A percentile compares a stretch with the other conserved stretches of the same genome.
phyloP scores from a whole-genome alignment of 2,113 vertebrate genomes.

The Tamias sibiricus region DNA sequence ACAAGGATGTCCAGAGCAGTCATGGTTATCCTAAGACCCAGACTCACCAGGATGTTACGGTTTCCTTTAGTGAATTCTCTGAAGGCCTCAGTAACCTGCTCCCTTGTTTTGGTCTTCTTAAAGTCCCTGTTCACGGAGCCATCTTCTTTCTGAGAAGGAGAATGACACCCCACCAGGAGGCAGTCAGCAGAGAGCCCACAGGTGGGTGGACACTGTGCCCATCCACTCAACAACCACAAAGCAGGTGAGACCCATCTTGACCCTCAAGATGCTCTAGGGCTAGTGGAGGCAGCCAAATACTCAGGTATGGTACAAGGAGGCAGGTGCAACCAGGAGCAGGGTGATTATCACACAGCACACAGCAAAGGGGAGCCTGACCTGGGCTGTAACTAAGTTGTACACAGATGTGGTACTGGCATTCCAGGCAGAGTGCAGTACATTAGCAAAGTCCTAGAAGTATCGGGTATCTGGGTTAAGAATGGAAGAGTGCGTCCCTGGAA shows the following conservation, averaged over 20 bases:
- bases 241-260: neutral
- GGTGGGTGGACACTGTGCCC: neutral
- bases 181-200: neutral
- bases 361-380: neutral
- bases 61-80: slow-evolving; percentile 96
- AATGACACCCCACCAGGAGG: neutral
- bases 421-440: accelerated
- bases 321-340: accelerated
- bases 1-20: too few relatives aligned
- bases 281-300: neutral
- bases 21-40: accelerated
- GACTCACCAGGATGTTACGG: slow-evolving; percentile 93
- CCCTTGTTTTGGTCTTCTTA: slow-evolving; percentile 97
- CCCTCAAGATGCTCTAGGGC: accelerated
- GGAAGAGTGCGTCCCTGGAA: too few relatives aligned
- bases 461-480: accelerated
- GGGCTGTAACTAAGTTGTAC: neutral
- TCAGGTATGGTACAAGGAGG: accelerated
- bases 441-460: neutral
- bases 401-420: accelerated
- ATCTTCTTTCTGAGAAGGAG: slow-evolving; percentile 93
- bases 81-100: slow-evolving; percentile 94
- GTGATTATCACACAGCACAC: accelerated
- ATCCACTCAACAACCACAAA: too few relatives aligned
- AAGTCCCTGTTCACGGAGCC: slow-evolving; percentile 98